phyloP scores from a whole-genome alignment of 2,888 invertebrate species.

The Periphyllus acericola region DNA sequence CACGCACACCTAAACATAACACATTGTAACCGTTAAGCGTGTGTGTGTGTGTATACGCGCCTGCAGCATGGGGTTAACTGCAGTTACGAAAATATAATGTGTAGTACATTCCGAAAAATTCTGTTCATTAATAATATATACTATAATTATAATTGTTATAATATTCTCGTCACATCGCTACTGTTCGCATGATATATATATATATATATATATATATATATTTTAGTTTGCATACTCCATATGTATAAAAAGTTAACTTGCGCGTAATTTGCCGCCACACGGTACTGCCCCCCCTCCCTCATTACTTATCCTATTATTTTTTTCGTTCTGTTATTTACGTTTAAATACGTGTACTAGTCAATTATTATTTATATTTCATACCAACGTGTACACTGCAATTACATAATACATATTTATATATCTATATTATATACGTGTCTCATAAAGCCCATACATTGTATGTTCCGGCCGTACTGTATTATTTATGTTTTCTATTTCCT shows the following conservation, averaged over 20 bases:
- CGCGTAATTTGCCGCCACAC: neutral
- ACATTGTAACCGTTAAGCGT: neutral
- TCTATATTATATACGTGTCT: neutral
- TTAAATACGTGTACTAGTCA: constrained; percentile 36
- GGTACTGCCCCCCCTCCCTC: neutral
- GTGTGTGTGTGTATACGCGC: no score
- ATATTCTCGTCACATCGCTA: neutral
- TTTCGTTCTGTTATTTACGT: constrained; percentile 40
- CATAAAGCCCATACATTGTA: neutral
- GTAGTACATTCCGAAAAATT: neutral
- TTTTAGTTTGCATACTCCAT: neutral
- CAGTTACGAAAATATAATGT: neutral
- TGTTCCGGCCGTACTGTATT: neutral
- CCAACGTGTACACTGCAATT: neutral
- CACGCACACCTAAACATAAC: constrained; percentile 5
- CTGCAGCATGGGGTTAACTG: neutral
- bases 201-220: neutral
- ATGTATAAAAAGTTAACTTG: neutral
- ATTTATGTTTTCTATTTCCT: neutral
- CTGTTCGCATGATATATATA: neutral
- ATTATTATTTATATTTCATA: constrained; percentile 36
- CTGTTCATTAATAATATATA: neutral
- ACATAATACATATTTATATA: no score
- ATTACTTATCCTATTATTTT: constrained; percentile 37
- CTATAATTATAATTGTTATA: neutral